Base-by-base conservation (phyloP, 2,888 invertebrate genomes). In the Drosophila anomalata region DNA sequence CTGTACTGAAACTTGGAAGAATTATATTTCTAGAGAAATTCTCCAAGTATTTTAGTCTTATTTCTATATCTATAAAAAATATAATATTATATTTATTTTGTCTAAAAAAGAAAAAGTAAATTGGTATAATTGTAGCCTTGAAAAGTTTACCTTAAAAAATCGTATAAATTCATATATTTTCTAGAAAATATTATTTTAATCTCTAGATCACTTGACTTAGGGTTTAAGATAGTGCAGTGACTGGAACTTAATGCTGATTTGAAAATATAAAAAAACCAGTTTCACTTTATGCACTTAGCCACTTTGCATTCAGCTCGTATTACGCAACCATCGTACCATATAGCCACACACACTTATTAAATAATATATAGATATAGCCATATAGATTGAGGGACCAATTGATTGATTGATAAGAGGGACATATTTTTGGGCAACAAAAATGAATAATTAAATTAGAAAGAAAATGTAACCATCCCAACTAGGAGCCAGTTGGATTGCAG, bases 381-480 rank as follows among this genome's bases (percentile, higher is more conserved):
- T 63, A 65, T 52, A 65, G 51, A 63, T 63, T 65, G 50, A 62
- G 51, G 41, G 41, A 51, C 33, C 26, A 50, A 56, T 68, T 68
- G 26, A 36, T 12, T 22, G 58, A 53, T 57, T 68, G 52, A 68
- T 58, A 68, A 58, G 68, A 47, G 12, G 5, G 33, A 14, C 22
- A 31, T 36, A 26, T 22, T n/a, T 24, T 24, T 4, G 9, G 6
- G 3, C 0, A 41, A 33, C 11, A 36, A 33, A 17, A 47, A 53
- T 24, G 1, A 41, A 59, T 29, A 3, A 48, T 46, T 17, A 41
- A 56, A 24, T 9, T 3, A 11, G 20, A 24, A 22, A 51, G 42
- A 55, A 68, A 51, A 47, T 90, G 81, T 90, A 70, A 89, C 74
- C 88, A 88, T 78, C 78, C 89, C 90, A 89, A 90, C 90, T 90